Percentiles rank a stretch among this genome's conserved stretches.
These are phyloP conservation scores for Harpagifer antarcticus DNA, from an alignment of 2,797 vertebrate genomes.

Conservation along the genomic window DNA sequence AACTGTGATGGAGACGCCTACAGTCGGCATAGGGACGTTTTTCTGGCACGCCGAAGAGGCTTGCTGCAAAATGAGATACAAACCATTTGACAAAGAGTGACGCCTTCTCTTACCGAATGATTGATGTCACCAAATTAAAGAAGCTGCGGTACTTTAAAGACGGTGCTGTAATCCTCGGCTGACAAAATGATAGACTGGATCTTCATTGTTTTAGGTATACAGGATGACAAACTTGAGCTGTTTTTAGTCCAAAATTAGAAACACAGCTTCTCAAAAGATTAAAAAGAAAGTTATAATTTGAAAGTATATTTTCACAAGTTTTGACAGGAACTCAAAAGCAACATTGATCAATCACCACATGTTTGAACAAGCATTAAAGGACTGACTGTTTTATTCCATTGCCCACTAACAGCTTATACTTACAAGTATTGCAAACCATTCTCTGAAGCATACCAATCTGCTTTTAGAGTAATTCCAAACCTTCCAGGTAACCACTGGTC, in stretches of 20 bases:
- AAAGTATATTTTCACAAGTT: slow-evolving; percentile 16
- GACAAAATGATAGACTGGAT: slow-evolving; percentile 56
- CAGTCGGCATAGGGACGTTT: slow-evolving; percentile 18
- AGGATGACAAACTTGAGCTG: slow-evolving; percentile 21
- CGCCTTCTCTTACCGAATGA: slow-evolving; percentile 36
- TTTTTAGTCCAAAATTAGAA: slow-evolving; percentile 11
- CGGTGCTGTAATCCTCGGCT: slow-evolving; percentile 42
- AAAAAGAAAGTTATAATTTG: slow-evolving; percentile 3
- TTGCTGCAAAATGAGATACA: slow-evolving; percentile 49
- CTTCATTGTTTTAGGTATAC: slow-evolving; percentile 33
- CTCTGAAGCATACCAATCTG: background rate
- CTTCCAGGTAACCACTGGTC: background rate
- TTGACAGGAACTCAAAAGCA: slow-evolving; percentile 1
- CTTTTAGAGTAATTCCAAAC: background rate
- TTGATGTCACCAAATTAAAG: slow-evolving; percentile 57
- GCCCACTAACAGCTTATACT: background rate
- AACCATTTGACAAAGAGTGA: slow-evolving; percentile 38
- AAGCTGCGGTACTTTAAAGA: slow-evolving; percentile 33
- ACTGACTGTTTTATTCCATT: background rate
- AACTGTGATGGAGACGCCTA: slow-evolving; percentile 46
- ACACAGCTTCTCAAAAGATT: background rate
- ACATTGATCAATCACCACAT: slow-evolving; percentile 9
- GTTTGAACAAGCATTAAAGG: background rate
- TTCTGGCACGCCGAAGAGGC: slow-evolving; percentile 22
- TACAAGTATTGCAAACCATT: background rate